These are phyloP conservation scores for Drosophila hydei DNA, from an alignment of 1,140 invertebrate species.

Conservation along the genomic window DNA sequence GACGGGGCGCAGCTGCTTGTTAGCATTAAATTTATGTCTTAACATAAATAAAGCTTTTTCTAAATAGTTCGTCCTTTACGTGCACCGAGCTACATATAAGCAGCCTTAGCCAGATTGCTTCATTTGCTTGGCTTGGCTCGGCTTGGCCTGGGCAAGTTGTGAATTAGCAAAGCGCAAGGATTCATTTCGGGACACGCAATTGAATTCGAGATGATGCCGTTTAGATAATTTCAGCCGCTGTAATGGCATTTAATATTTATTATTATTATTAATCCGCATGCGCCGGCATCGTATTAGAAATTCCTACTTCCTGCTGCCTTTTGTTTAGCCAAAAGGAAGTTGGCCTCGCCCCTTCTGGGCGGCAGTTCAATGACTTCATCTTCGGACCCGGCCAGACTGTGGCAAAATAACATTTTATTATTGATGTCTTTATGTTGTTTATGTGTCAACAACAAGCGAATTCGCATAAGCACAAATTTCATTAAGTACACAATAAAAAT, in stretches of 20 bases:
- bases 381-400: constrained; percentile 38
- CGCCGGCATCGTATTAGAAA: constrained; percentile 37
- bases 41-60: constrained; percentile 80
- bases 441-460: constrained; percentile 81
- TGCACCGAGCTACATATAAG: constrained; percentile 42
- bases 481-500: constrained; percentile 67
- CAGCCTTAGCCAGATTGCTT: constrained; percentile 40
- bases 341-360: not conserved
- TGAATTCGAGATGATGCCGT: constrained; percentile 76
- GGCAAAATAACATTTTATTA: constrained; percentile 70
- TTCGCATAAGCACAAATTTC: constrained; percentile 81
- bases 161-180: constrained; percentile 43
- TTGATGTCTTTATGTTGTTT: constrained; percentile 76
- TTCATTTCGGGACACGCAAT: constrained; percentile 59
- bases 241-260: constrained; percentile 82
- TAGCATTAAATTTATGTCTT: constrained; percentile 77
- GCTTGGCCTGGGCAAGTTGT: no score
- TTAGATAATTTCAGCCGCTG: constrained; percentile 70
- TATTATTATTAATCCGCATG: constrained; percentile 80
- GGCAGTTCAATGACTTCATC: constrained; percentile 27
- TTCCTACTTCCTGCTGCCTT: constrained; percentile 24
- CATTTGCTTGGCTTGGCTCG: constrained; percentile 11
- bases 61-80: constrained; percentile 69
- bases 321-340: not conserved
- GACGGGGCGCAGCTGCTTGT: constrained; percentile 61